Evolutionary conservation across 2,113 vertebrate genomes (phyloP), one percentile per base, ranked within the genome.

Genomic region (Cromileptes altivelis): DNA sequence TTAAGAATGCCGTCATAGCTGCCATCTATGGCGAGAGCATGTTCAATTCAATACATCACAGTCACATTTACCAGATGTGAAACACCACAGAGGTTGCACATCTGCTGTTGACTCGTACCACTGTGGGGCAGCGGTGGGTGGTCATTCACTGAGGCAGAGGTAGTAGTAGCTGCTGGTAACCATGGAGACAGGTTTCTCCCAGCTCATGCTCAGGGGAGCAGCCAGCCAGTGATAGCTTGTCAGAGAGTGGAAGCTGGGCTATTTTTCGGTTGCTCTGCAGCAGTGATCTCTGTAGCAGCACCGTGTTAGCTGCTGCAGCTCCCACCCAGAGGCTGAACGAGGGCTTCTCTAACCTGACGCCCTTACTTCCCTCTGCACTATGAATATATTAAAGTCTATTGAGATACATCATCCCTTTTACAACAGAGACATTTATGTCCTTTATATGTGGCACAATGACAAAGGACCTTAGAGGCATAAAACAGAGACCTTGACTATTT

Each of bases 161-260:
- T 88, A 60, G 78, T 78, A 72, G 78, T 50, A 64, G 61, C 63
- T 45, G 79, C 67, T 53, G 53, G 87, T 92, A 85, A 84, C 91
- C 89, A 93, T 92, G 86, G 89, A 90, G 88, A 93, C 91, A 55
- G 82, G 70, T 80, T 81, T 81, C 75, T 90, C 73, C 27, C 18
- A 50, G 57, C 4, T 56, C 19, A 27, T 64, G 64, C 70, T 84
- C 82, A 58, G 61, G 77, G 74, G 72, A 85, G 33, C 78, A 80
- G 57, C 56, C 74, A 81, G 65, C 33, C 72, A 85, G 37, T 1
- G 8, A 65, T 45, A 49, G 65, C 62, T 65, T 0, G 14, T 71
- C 60, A 77, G 65, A 84, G 61, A 70, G 30, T 55, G 50, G 68
- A 82, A 64, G 75, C 42, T 19, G 73, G 76, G 58, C 52, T 75